Evolutionary conservation across 1,140 invertebrate genomes (phyloP), one percentile per base, ranked within the genome.

Genomic region (Zaprionus lachaisei): DNA sequence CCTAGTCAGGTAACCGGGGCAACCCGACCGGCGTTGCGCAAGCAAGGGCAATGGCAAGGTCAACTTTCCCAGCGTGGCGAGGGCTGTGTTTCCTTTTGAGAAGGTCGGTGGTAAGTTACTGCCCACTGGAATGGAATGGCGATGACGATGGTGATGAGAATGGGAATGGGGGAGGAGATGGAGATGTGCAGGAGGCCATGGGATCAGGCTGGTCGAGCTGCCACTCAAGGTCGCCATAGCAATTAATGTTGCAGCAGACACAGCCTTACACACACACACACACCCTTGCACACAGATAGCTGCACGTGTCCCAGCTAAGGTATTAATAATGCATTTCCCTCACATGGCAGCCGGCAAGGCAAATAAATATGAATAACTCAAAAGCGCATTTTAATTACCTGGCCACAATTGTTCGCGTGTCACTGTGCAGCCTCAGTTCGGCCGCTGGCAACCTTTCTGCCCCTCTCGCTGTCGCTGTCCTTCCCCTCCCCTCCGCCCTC

Each of bases 311-410:
- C 14, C 26, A 28, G 24, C 34, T 34, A 34, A 44, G 57, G 24
- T 61, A 87, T 87, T 89, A 87, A 87, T 78, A 80, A 87, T 87
- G 70, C 80, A 87, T 89, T 72, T 70, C 73, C 79, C 41, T 47
- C 83, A 81, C 79, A 72, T 81, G 82, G 64, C 84, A 70, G 57
- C 57, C 62, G 74, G n/a, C n/a, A 38, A 54, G 49, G 49, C 73
- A 80, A 75, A 83, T 78, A 83, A 80, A 83, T 81, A 77, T 87
- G 84, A 84, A 87, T 84, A 89, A 79, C 63, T 89, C 61, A 84
- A 72, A 76, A 81, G 81, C 67, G 78, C 78, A 89, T 89, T 89
- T 87, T 89, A 89, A 89, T 89, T 89, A 89, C 90, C 85, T 87
- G 61, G 28, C 31, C 47, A 49, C 69, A 72, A 64, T 77, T 66